Conservation (phyloP, 2,888 invertebrate genomes). For the Cephus nigrinus region DNA sequence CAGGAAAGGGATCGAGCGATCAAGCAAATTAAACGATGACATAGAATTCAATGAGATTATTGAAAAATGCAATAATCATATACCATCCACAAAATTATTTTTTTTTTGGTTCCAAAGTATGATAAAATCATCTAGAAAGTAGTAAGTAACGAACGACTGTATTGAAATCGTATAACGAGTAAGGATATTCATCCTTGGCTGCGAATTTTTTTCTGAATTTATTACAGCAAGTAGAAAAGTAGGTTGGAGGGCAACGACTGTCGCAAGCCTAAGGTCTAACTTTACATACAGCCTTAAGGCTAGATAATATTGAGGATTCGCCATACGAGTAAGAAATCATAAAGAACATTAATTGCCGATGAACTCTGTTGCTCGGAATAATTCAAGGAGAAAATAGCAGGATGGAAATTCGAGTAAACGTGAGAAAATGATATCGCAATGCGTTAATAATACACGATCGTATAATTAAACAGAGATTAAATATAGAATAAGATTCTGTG, state of each 20-base stretch:
- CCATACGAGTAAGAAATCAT: background rate
- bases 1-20: background rate
- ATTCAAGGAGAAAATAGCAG: background rate
- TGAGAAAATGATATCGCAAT: background rate
- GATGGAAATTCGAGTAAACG: background rate
- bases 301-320: background rate
- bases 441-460: background rate
- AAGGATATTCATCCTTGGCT: background rate
- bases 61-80: background rate
- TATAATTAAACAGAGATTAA: background rate
- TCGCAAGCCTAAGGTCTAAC: constrained; percentile 10
- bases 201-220: constrained; percentile 8
- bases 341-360: background rate
- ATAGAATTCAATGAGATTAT: no score
- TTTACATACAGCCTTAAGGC: background rate
- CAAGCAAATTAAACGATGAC: no score
- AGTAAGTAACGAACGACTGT: background rate
- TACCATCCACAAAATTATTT: background rate
- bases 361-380: background rate
- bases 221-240: constrained; percentile 9
- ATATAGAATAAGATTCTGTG: background rate
- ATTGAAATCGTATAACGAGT: background rate
- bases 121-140: background rate
- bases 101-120: no score
- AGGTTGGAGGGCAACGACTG: constrained; percentile 17